Evolutionary conservation across 2,113 vertebrate species (phyloP).

Genomic region (human (Homo sapiens)): DNA sequence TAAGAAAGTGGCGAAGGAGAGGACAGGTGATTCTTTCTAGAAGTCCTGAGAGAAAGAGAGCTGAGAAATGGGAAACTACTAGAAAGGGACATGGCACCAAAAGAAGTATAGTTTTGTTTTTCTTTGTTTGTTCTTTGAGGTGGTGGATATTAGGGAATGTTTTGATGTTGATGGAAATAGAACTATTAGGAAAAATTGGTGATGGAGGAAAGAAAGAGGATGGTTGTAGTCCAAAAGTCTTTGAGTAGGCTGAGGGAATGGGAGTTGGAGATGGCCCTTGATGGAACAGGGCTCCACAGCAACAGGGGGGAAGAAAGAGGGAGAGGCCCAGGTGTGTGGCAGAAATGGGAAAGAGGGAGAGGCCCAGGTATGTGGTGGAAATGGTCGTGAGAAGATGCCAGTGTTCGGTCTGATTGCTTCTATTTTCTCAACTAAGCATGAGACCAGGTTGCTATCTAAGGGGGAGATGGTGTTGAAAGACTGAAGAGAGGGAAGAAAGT

Average conservation of each 20-base stretch:
- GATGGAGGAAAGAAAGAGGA: neutral
- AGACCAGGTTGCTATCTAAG: neutral
- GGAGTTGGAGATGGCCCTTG: no score
- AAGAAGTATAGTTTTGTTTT: neutral
- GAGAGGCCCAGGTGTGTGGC: neutral
- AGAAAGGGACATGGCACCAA: neutral
- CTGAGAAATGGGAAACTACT: neutral
- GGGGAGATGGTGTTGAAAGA: neutral
- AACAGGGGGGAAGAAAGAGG: neutral
- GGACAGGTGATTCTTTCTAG: neutral
- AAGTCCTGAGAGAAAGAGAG: neutral
- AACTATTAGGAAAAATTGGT: neutral
- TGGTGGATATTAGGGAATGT: neutral
- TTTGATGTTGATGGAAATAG: neutral
- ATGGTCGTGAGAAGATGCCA: rapidly evolving
- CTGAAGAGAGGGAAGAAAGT: neutral
- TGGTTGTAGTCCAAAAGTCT: neutral
- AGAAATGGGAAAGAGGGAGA: no score
- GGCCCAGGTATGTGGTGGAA: neutral
- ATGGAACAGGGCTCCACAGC: neutral
- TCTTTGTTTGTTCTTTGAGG: neutral
- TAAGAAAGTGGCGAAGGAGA: neutral
- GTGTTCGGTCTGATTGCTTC: neutral
- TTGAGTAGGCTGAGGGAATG: neutral
- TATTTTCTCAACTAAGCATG: neutral